These are phyloP conservation scores for Morus bassanus DNA, from an alignment of 2,797 vertebrate genomes.

Conservation along the genomic window DNA sequence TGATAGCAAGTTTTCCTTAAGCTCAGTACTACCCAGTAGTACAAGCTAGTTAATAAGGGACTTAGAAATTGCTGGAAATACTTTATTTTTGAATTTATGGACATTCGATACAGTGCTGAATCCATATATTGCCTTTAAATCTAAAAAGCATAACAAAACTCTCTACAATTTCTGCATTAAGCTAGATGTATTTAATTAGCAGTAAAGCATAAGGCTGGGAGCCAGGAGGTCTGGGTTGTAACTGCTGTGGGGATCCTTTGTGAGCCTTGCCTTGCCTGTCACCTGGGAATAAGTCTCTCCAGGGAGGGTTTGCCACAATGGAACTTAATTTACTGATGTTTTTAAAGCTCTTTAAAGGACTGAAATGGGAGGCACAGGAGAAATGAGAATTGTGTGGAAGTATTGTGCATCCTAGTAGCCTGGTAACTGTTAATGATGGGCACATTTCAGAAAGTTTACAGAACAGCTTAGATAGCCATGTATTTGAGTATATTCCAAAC, in stretches of 20 bases:
- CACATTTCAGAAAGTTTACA: not conserved
- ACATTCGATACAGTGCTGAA: conserved; percentile 46
- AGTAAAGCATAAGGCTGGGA: conserved; percentile 34
- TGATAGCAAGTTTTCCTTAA: not conserved
- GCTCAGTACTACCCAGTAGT: not conserved
- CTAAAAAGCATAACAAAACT: conserved; percentile 36
- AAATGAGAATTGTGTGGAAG: conserved; percentile 7
- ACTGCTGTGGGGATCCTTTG: conserved; percentile 28
- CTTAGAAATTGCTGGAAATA: conserved; percentile 33
- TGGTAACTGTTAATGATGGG: not conserved
- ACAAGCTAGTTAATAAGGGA: not conserved
- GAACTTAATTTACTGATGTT: conserved; percentile 31
- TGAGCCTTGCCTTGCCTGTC: conserved; percentile 24
- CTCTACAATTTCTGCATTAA: conserved; percentile 27
- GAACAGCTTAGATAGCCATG: not conserved
- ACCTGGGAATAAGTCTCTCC: conserved; percentile 39
- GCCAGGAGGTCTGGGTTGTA: conserved; percentile 55
- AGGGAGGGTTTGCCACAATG: not conserved
- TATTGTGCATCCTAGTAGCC: not conserved
- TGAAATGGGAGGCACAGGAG: not conserved
- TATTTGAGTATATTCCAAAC: not conserved
- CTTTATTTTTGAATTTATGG: conserved; percentile 45
- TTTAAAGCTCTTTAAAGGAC: conserved; percentile 43
- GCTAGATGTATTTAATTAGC: conserved; percentile 49
- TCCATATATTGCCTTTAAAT: conserved; percentile 47